Base-by-base conservation (phyloP, 2,888 invertebrate species). In the Andrena bucephala region DNA sequence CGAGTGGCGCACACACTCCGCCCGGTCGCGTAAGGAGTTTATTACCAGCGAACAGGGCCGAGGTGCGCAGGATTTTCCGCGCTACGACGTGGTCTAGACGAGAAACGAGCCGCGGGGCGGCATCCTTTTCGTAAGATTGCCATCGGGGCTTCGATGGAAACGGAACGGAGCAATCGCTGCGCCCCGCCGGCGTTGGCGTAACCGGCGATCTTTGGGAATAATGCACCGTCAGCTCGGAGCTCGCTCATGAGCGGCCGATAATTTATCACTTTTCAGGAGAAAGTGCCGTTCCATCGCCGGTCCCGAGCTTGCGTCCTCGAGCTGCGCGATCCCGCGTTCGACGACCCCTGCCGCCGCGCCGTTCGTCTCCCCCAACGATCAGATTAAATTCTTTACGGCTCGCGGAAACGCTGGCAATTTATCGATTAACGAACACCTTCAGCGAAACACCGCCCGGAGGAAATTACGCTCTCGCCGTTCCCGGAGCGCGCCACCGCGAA, bases 361-460 rank as follows among this genome's bases (percentile, higher is more conserved):
- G 36, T 36, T 36, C 36, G 52, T 59, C 71, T 27, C 71, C 62
- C 80, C 59, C 71, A 1, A 4, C 81, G 81, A 82, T 82, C 83
- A 65, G 82, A 82, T 82, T 67, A 81, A 82, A 82, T 76, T 71
- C 81, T 81, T 71, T 54, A 71, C 81, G 71, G 70, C 36, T 75
- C 70, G 70, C 57, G 75, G 72, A 81, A 81, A 80, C 81, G 81
- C 50, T 57, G 67, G 31, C 79, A 36, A 66, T 80, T 71, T 81
- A 81, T 81, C 81, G 81, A 81, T 81, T 79, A 72, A 72, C 62
- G 57, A 72, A 73, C 81, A 81, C 81, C 81, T 81, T 78, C 60
- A 42, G 20, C 81, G 81, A 69, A 70, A 75, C 60, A 67, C 74
- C 69, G 59, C 7, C 65, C 50, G 16, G 59, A n/a, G 67, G 50